phyloP scores from a whole-genome alignment of 1,140 invertebrate genomes.

The Tribolium castaneum region DNA sequence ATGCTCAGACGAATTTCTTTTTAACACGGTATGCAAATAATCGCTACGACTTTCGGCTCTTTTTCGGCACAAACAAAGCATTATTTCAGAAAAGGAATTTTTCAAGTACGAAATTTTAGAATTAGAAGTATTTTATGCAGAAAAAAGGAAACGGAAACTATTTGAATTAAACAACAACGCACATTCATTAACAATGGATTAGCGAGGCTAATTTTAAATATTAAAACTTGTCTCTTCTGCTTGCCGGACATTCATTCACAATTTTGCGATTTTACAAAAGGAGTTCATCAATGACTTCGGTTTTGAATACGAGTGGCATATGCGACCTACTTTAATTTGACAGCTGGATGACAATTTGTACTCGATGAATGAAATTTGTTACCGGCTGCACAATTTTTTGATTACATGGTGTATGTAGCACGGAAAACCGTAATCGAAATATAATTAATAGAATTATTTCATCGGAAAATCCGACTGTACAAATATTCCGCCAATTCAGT shows the following conservation, averaged over 20 bases:
- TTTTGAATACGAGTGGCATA: background rate
- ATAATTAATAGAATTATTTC: background rate
- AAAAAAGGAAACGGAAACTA: background rate
- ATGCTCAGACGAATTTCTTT: slow-evolving; percentile 44
- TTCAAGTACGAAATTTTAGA: background rate
- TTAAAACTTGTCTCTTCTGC: background rate
- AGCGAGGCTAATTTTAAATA: background rate
- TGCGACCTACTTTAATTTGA: background rate
- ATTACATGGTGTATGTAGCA: background rate
- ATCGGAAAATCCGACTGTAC: background rate
- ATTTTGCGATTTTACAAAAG: too few species aligned
- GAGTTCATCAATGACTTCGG: background rate
- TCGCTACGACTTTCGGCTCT: slow-evolving; percentile 9
- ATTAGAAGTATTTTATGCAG: background rate
- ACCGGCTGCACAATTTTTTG: background rate
- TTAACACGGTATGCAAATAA: slow-evolving; percentile 38
- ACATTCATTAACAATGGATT: background rate
- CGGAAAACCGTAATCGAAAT: background rate
- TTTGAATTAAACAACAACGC: background rate
- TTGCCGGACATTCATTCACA: too few species aligned
- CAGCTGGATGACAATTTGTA: background rate
- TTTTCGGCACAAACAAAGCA: slow-evolving; percentile 5
- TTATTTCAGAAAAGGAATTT: background rate
- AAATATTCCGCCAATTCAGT: background rate
- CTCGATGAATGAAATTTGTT: background rate